Conservation (phyloP, 2,113 vertebrate species). For the Peromyscus californicus region DNA sequence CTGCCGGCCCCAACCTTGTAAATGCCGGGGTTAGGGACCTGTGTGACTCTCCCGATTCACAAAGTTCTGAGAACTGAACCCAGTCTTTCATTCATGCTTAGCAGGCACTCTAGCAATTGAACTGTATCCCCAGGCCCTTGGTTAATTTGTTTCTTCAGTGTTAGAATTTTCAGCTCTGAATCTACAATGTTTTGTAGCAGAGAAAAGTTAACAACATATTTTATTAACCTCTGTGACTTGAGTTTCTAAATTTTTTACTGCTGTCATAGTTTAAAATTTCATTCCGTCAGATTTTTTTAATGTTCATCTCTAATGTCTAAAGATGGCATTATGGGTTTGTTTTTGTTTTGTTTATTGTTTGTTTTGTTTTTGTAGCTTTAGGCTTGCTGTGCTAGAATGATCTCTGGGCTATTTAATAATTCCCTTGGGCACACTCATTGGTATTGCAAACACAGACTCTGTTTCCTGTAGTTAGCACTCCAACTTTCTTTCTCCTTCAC, state of each 20-base stretch:
- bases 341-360: not conserved
- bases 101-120: too few relatives aligned
- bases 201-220: constrained; percentile 48
- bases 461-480: constrained; percentile 66
- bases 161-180: constrained; percentile 23
- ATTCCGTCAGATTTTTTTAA: not conserved
- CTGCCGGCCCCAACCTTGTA: not conserved
- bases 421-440: constrained; percentile 18
- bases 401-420: constrained; percentile 33
- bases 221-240: constrained; percentile 2
- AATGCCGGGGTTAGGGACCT: not conserved
- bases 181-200: not conserved
- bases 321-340: not conserved
- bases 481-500: constrained; percentile 56
- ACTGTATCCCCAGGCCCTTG: not conserved
- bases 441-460: constrained; percentile 59
- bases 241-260: constrained; percentile 37
- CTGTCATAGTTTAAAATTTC: not conserved
- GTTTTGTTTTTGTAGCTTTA: not conserved
- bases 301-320: not conserved
- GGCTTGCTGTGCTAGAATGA: constrained; percentile 21
- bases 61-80: not conserved
- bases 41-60: not conserved
- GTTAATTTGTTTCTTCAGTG: constrained; percentile 1
- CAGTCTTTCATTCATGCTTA: not conserved